These are phyloP conservation scores for Buphagus erythrorhynchus DNA, from an alignment of 2,797 vertebrate genomes.

Conservation along the genomic window DNA sequence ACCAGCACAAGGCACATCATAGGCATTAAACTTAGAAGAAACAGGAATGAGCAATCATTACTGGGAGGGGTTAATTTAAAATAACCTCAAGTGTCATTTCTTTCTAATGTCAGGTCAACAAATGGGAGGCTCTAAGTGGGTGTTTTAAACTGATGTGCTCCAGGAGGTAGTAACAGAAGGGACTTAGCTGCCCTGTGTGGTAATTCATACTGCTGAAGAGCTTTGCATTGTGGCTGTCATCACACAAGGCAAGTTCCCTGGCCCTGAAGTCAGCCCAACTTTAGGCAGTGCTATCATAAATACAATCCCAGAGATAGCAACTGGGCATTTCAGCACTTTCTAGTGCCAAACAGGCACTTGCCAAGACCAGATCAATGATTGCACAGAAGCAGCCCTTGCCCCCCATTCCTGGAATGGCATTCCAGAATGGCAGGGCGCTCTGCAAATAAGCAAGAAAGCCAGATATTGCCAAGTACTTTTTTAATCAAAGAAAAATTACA, in stretches of 20 bases:
- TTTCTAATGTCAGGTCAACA: background rate
- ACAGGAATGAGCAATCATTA: background rate
- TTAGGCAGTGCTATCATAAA: background rate
- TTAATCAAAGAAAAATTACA: constrained; percentile 15
- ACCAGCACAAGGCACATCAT: background rate
- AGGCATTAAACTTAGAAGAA: background rate
- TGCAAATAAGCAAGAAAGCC: constrained; percentile 38
- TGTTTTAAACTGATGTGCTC: background rate
- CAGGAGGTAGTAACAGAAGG: constrained; percentile 15
- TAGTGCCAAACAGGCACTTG: background rate
- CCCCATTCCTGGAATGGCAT: constrained; percentile 8
- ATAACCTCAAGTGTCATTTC: background rate
- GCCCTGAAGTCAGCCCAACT: background rate
- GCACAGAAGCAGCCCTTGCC: constrained; percentile 15
- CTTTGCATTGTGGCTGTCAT: background rate
- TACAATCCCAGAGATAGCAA: background rate
- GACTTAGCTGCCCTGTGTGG: background rate
- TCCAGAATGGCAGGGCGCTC: background rate
- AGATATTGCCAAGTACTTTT: background rate
- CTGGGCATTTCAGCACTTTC: constrained; percentile 36
- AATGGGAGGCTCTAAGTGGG: background rate
- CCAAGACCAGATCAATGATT: constrained; percentile 52
- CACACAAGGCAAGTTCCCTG: background rate
- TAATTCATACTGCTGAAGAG: background rate
- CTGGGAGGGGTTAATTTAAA: background rate